Conservation (phyloP, 2,888 invertebrate genomes). For the Archaeoteleia sp. region DNA sequence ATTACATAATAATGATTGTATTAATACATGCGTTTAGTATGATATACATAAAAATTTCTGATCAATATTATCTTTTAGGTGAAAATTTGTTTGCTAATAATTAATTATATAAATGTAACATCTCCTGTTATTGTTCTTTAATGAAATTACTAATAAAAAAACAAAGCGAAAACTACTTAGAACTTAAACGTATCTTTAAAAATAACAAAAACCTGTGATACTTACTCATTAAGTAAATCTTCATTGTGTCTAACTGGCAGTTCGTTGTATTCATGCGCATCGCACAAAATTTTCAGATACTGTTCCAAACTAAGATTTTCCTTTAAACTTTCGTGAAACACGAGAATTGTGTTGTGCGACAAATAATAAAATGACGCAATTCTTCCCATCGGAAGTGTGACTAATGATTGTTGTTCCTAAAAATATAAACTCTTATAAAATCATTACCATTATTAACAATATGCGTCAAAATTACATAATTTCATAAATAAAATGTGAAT, state of each 20-base stretch:
- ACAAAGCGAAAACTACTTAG: no score
- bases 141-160: no score
- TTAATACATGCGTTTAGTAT: no score
- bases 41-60: no score
- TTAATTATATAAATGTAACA: no score
- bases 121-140: no score
- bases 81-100: no score
- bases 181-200: no score
- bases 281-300: slow-evolving; percentile 86
- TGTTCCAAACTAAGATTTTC: slow-evolving; percentile 81
- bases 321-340: slow-evolving; percentile 84
- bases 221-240: slow-evolving; percentile 91
- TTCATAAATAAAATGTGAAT: slow-evolving; percentile 6
- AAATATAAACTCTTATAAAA: slow-evolving; percentile 21
- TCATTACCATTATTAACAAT: slow-evolving; percentile 8
- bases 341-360: slow-evolving; percentile 91
- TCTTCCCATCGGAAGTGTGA: slow-evolving; percentile 83
- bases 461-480: slow-evolving; percentile 15
- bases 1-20: no score
- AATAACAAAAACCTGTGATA: no score
- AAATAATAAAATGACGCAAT: slow-evolving; percentile 98
- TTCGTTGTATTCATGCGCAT: slow-evolving; percentile 92
- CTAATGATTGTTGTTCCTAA: slow-evolving; percentile 63
- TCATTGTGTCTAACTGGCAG: slow-evolving; percentile 99
- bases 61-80: no score